Evolutionary conservation across 2,797 vertebrate genomes (phyloP).

Genomic region (Syngnathus rostellatus): DNA sequence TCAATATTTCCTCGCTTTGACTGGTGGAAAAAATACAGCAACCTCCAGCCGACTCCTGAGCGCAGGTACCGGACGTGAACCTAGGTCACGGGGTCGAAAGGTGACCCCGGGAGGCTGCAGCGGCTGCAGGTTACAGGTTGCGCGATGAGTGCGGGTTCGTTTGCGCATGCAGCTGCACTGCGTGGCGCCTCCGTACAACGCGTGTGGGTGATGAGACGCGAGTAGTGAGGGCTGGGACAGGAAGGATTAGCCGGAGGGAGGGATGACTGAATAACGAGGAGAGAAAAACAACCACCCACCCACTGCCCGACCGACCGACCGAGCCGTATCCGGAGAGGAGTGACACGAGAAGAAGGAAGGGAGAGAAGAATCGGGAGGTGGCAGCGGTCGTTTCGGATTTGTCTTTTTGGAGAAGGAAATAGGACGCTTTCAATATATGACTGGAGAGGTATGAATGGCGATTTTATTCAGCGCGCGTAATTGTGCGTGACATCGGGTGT

Average conservation of each 20-base stretch:
- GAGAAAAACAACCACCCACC: slow-evolving; percentile 49
- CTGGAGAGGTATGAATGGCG: slow-evolving; percentile 48
- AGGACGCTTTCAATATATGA: slow-evolving; percentile 50
- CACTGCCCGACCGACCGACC: slow-evolving; percentile 35
- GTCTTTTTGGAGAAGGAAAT: slow-evolving; percentile 32
- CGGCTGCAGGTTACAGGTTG: not conserved
- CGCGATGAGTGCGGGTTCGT: slow-evolving; percentile 6
- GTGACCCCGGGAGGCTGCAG: slow-evolving; percentile 5
- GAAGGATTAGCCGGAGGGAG: slow-evolving; percentile 61
- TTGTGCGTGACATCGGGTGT: slow-evolving; percentile 27
- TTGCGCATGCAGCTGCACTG: slow-evolving; percentile 35
- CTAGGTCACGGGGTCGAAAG: not conserved
- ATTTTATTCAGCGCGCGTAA: slow-evolving; percentile 35
- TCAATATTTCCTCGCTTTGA: not conserved
- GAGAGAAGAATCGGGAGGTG: slow-evolving; percentile 29
- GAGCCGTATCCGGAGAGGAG: slow-evolving; percentile 42
- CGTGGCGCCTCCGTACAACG: slow-evolving; percentile 12
- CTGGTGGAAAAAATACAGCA: not conserved
- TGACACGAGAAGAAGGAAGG: slow-evolving; percentile 8
- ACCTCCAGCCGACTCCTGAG: not conserved
- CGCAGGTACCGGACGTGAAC: slow-evolving; percentile 8
- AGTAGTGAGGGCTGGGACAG: slow-evolving; percentile 43
- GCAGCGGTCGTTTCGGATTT: slow-evolving; percentile 27
- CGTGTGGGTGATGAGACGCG: not conserved
- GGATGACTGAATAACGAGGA: slow-evolving; percentile 61